Evolutionary conservation across 2,797 vertebrate species (phyloP), one percentile per base, ranked within the genome.

Genomic region (Eulemur rubriventer): DNA sequence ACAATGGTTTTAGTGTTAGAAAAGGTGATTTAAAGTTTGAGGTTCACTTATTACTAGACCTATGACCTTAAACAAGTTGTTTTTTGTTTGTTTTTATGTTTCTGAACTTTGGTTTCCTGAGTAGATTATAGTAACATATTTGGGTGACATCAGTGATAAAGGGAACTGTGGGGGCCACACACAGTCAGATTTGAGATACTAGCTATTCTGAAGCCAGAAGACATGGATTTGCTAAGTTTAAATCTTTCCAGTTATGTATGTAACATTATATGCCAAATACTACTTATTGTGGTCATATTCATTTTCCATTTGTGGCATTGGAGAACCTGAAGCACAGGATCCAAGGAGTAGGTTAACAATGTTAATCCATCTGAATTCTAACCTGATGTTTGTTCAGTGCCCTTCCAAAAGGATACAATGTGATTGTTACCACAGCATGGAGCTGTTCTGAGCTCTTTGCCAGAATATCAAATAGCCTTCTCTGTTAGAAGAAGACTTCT

Each of bases 51-150:
- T 80, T 75, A 33, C 69, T 94, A 65, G 46, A 82, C 24, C 26
- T 87, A 33, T 46, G 13, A 95, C 6, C 2, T 46, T 72, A 41
- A 94, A 59, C 10, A 85, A 11, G 0, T 41, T 97, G 20, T 14
- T 65, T 48, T 65, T 46, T 48, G 13, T 65, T 46, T 48, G 57
- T 88, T 12, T 80, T 79, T 91, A 22, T 79, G 13, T 78, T 16
- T 89, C 43, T 89, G n/a, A 92, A 87, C 26, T 80, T 92, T 72
- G 65, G n/a, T 90, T 95, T 96, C 20, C 80, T 80, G 24, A 86
- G 75, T 52, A 81, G 75, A 91, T 1, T 55, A 11, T 11, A 82
- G 9, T 4, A 63, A 30, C 7, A 30, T 82, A 55, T 92, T 94
- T 93, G 57, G 38, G 22, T 84, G 63, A 52, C 26, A 35, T 61